Conservation (phyloP, 2,113 vertebrate genomes). For the Phodopus roborovskii region DNA sequence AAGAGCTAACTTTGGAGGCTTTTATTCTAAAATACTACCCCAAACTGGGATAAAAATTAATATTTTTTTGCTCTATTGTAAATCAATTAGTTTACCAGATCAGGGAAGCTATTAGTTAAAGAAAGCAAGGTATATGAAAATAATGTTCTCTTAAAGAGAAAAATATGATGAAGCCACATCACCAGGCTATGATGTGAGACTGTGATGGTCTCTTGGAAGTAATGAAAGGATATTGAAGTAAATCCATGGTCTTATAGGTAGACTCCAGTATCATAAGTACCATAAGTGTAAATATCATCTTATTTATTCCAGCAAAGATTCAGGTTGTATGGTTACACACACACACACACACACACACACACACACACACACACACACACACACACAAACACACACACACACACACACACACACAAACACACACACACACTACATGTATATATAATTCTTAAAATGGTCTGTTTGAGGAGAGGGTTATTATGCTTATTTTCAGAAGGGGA, state of each 20-base stretch:
- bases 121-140: neutral
- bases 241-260: neutral
- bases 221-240: neutral
- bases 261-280: too few species aligned
- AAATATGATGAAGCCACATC: neutral
- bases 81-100: neutral
- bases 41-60: neutral
- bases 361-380: neutral
- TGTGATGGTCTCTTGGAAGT: neutral
- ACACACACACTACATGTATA: too few species aligned
- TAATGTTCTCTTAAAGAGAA: neutral
- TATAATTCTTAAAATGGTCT: neutral
- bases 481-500: neutral
- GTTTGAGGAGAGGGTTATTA: neutral
- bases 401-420: too few species aligned
- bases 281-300: neutral
- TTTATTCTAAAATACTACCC: neutral
- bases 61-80: neutral
- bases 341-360: too few species aligned
- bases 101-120: neutral
- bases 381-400: neutral
- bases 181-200: neutral
- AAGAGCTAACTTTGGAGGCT: neutral
- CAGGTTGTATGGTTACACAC: neutral
- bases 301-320: neutral